These are phyloP conservation scores for Pelagia noctiluca DNA, from an alignment of 30 jellyfish, hydroid and myxozoan species.

Conservation along the genomic window DNA sequence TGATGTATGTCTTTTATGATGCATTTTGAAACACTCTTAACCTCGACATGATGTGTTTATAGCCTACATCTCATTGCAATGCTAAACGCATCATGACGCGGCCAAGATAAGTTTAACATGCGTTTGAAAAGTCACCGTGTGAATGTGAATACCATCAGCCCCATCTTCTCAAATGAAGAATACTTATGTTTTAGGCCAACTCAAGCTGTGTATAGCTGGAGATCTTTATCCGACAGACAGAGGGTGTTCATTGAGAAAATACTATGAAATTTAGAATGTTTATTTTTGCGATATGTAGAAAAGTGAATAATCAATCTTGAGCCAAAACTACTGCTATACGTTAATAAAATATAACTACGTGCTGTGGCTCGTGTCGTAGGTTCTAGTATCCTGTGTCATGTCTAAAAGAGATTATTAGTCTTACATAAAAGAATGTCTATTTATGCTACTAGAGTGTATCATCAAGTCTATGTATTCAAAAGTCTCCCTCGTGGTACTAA, in stretches of 20 bases:
- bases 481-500: constrained; percentile 1
- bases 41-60: too few relatives aligned
- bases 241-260: not conserved
- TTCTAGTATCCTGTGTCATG: not conserved
- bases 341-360: constrained; percentile 23
- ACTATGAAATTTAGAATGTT: not conserved
- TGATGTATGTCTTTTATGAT: too few relatives aligned
- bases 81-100: too few relatives aligned
- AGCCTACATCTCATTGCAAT: too few relatives aligned
- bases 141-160: too few relatives aligned
- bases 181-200: too few relatives aligned
- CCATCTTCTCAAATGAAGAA: too few relatives aligned
- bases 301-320: constrained; percentile 52
- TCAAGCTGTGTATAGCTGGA: too few relatives aligned
- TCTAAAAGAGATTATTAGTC: not conserved
- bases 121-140: too few relatives aligned
- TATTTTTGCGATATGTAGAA: constrained; percentile 10
- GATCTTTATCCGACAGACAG: too few relatives aligned
- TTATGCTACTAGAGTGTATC: constrained; percentile 13
- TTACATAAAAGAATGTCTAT: not conserved
- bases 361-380: constrained; percentile 15
- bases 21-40: too few relatives aligned
- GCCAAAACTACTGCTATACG: constrained; percentile 50
- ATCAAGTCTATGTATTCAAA: constrained; percentile 11
- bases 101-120: too few relatives aligned